A percentile compares a stretch with the other conserved stretches of the same genome.
Evolutionary conservation across 2,113 vertebrate species (phyloP).

Genomic region (Xiphophorus maculatus): DNA sequence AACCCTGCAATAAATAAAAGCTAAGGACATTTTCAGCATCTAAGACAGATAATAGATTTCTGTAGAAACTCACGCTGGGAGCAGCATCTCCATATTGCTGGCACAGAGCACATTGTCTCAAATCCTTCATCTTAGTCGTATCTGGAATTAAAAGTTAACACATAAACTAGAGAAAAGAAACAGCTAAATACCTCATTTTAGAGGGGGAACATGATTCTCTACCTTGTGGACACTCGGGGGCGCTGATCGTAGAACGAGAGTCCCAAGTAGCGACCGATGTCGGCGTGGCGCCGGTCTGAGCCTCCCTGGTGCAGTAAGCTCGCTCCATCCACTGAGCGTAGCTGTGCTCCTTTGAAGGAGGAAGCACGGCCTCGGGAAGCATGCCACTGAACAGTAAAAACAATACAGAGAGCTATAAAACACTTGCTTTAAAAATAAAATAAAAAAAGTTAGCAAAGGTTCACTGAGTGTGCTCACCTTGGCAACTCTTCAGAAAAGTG

Average conservation of each 20-base stretch:
- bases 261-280: constrained; percentile 14
- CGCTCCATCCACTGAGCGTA: constrained; percentile 89
- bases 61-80: constrained; percentile 77
- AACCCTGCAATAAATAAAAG: too few species aligned
- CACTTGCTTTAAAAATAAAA: background rate
- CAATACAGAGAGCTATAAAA: background rate
- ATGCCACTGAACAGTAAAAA: constrained; percentile 77
- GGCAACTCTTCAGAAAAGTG: constrained; percentile 78
- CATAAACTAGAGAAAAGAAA: background rate
- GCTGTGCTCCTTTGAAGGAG: constrained; percentile 89
- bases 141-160: background rate
- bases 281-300: background rate
- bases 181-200: background rate
- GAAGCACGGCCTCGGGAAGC: constrained; percentile 87
- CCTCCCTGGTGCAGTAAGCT: constrained; percentile 65
- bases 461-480: constrained; percentile 70
- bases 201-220: constrained; percentile 4
- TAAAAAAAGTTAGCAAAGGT: background rate
- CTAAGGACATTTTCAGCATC: background rate
- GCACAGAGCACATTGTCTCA: constrained; percentile 87
- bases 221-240: constrained; percentile 52
- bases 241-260: constrained; percentile 1
- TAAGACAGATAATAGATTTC: background rate
- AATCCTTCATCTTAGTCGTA: constrained; percentile 71
- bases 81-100: constrained; percentile 85